A percentile compares a stretch with the other conserved stretches of the same genome.
These are phyloP conservation scores for Coilia nasus DNA, from an alignment of 2,797 vertebrate species.

Conservation along the genomic window DNA sequence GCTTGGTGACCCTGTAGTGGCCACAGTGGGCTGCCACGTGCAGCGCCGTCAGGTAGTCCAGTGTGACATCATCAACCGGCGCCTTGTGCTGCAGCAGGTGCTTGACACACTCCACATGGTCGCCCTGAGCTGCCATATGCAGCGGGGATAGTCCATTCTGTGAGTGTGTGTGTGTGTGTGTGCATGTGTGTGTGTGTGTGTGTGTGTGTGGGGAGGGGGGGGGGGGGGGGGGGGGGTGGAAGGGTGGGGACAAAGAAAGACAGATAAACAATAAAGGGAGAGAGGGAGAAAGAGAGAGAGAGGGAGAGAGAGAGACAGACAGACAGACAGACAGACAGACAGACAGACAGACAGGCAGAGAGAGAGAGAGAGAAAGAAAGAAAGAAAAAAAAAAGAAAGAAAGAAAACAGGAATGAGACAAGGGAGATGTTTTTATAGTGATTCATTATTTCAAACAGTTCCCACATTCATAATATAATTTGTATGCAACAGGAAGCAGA, in stretches of 20 bases:
- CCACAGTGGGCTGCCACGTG: conserved; percentile 97
- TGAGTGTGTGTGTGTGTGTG: conserved; percentile 3
- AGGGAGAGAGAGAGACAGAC: background rate
- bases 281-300: background rate
- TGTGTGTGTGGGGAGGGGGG: background rate
- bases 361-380: background rate
- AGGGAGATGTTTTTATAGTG: background rate
- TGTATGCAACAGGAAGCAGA: background rate
- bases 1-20: conserved; percentile 95
- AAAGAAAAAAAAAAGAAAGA: background rate
- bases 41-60: conserved; percentile 95
- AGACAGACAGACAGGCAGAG: no score
- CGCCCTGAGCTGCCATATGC: conserved; percentile 97
- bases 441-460: background rate
- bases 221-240: background rate
- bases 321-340: background rate
- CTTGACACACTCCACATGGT: conserved; percentile 96
- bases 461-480: background rate
- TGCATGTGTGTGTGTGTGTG: conserved; percentile 10
- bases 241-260: background rate
- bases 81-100: conserved; percentile 94
- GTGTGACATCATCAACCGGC: conserved; percentile 92
- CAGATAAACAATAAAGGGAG: background rate
- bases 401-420: background rate
- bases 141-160: conserved; percentile 97